These are phyloP conservation scores for Caenorhabditis inopinata DNA, from an alignment of 1,140 invertebrate genomes.

Conservation along the genomic window DNA sequence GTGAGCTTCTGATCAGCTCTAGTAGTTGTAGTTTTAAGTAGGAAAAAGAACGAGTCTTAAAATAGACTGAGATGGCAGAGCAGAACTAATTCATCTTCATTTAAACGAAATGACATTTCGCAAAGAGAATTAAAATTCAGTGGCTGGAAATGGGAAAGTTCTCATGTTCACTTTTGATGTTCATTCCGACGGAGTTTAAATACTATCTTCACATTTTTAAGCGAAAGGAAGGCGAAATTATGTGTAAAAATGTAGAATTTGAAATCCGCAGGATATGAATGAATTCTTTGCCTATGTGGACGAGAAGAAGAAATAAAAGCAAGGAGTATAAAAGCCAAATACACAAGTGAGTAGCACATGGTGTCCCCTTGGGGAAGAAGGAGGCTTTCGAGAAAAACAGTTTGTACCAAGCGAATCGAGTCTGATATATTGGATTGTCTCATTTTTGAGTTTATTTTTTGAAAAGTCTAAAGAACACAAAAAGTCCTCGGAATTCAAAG, in stretches of 20 bases:
- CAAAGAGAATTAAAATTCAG: too few species aligned
- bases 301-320: neutral
- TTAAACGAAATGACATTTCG: too few species aligned
- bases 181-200: neutral
- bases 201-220: neutral
- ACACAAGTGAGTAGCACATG: neutral
- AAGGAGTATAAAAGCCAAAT: neutral
- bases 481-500: neutral
- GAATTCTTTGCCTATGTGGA: neutral
- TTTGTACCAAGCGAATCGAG: neutral
- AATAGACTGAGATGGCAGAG: too few species aligned
- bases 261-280: neutral
- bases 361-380: neutral
- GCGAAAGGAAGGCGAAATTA: neutral
- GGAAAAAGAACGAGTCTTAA: too few species aligned
- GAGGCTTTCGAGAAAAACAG: neutral
- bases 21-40: too few species aligned
- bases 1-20: too few species aligned
- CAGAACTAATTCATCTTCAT: too few species aligned
- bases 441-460: neutral
- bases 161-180: too few species aligned
- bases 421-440: neutral
- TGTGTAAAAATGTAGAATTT: conserved; percentile 3
- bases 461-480: conserved; percentile 25
- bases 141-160: too few species aligned